Evolutionary conservation across 2,888 invertebrate species (phyloP).

Genomic region (Heterodera filipjevi): DNA sequence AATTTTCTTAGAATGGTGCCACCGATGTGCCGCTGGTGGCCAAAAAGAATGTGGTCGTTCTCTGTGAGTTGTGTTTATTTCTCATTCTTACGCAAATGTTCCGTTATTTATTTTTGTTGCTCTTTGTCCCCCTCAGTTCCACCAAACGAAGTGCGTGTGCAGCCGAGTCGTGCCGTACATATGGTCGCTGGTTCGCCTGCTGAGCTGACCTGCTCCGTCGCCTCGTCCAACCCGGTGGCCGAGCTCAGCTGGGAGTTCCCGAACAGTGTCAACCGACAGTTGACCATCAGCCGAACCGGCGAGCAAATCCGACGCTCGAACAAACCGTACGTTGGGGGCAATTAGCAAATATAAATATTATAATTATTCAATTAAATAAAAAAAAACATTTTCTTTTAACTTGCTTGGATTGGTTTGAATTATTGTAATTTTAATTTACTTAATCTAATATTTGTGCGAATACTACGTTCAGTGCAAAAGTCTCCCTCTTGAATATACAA

Average conservation of each 20-base stretch:
- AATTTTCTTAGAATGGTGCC: slow-evolving; percentile 48
- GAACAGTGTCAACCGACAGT: slow-evolving; percentile 30
- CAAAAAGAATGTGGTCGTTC: slow-evolving; percentile 49
- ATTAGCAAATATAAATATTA: no score
- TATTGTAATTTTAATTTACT: not conserved
- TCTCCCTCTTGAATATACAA: no score
- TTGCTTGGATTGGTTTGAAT: no score
- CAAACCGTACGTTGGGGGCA: slow-evolving; percentile 29
- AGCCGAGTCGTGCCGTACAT: slow-evolving; percentile 38
- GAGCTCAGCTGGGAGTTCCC: slow-evolving; percentile 50
- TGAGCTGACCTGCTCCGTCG: slow-evolving; percentile 52
- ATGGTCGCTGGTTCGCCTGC: slow-evolving; percentile 51
- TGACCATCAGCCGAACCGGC: slow-evolving; percentile 22
- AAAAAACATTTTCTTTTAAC: no score
- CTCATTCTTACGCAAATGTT: no score
- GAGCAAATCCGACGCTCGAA: slow-evolving; percentile 28
- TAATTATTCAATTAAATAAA: no score
- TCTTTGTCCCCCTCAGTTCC: slow-evolving; percentile 36
- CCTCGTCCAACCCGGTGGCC: slow-evolving; percentile 62
- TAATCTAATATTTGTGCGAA: slow-evolving; percentile 26
- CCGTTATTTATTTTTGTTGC: no score
- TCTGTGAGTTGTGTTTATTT: no score
- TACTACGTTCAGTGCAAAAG: not conserved
- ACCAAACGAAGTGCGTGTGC: slow-evolving; percentile 53
- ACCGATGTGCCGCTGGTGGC: slow-evolving; percentile 58